Conservation (phyloP, 2,888 invertebrate species). For the Miltochrista miniata region DNA sequence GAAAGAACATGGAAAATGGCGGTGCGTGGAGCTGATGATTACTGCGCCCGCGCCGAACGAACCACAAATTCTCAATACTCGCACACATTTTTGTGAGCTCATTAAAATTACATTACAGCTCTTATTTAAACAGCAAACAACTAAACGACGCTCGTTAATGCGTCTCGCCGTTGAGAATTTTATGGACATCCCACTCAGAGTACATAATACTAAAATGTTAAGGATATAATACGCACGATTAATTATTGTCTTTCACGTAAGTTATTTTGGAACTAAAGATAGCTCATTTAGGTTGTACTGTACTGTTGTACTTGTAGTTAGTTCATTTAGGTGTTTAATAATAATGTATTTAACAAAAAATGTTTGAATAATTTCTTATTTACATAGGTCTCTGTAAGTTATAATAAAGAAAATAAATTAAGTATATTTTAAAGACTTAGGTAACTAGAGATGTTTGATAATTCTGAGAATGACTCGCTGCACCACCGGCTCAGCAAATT, state of each 20-base stretch:
- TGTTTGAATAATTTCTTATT: no score
- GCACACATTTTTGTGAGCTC: conserved; percentile 78
- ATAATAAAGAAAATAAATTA: no score
- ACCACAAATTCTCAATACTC: conserved; percentile 48
- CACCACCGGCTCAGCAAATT: no score
- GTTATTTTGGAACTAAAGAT: conserved; percentile 16
- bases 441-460: no score
- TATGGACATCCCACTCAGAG: conserved; percentile 64
- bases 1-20: conserved; percentile 17
- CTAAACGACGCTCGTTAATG: conserved; percentile 79
- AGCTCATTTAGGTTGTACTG: no score
- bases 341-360: no score
- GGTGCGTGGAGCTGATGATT: conserved; percentile 35
- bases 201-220: conserved; percentile 33
- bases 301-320: no score
- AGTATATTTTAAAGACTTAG: no score
- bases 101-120: conserved; percentile 81
- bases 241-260: conserved; percentile 26
- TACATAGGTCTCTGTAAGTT: no score
- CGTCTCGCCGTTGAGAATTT: conserved; percentile 64
- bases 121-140: conserved; percentile 80
- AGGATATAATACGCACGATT: conserved; percentile 26
- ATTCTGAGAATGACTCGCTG: no score
- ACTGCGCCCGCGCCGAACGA: conserved; percentile 27
- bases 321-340: no score